Evolutionary conservation across 2,797 vertebrate genomes (phyloP), one percentile per base, ranked within the genome.

Genomic region (Macroramphosus scolopax): DNA sequence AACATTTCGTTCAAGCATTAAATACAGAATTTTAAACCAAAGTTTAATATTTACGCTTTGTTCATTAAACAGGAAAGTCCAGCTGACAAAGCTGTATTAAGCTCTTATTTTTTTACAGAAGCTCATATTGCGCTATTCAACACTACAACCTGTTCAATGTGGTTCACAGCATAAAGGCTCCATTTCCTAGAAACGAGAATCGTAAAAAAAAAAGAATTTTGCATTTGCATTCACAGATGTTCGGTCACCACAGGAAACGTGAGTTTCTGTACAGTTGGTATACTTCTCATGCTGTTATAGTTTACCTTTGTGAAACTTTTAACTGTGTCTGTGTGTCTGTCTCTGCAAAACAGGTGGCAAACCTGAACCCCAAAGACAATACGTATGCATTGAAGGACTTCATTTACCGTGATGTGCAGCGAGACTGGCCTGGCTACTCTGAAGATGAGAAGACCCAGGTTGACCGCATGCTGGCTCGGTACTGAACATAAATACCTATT

Each of bases 371-470:
- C 57, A 95, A 94, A 87, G 93, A 97, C 75, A 95, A 95, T 72
- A 89, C 92, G 0, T 98, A 93, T 48, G 87, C 88, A 2, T 68
- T 98, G 74, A 98, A 94, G 84, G 92, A 94, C 68, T 95, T 91
- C 74, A 58, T 94, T 8, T 97, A 89, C 82, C 93, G 93, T 44
- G 93, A 95, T 2, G 73, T 97, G 60, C 92, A 92, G 10, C 88
- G 87, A 51, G 91, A 95, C 51, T 98, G 95, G 94, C 94, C 92
- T 10, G 94, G 94, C 24, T 98, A 97, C 77, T 90, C 34, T 36
- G 92, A 96, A 47, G 79, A 72, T 32, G 94, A 98, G 13, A 92
- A 89, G 48, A 63, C 85, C 43, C 87, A 92, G 52, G 62, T 95
- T 71, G 90, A 94, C 40, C 68, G 87, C 44, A 86, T 92, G 62